Evolutionary conservation across 2,113 vertebrate species (phyloP), one percentile per base, ranked within the genome.

Genomic region (Mola mola): DNA sequence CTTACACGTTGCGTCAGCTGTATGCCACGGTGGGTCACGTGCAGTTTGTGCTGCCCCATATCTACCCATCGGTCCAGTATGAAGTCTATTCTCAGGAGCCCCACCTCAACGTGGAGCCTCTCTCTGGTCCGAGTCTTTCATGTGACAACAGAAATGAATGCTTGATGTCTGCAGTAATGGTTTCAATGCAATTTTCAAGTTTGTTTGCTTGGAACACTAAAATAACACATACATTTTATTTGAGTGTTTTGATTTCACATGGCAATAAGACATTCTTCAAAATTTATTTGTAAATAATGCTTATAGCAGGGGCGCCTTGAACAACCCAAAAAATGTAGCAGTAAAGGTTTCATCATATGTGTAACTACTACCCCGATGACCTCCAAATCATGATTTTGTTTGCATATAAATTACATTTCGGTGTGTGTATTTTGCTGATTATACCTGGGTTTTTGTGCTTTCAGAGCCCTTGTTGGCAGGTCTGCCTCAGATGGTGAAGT

Each of bases 61-160:
- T 99, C 66, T 95, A 96, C 77, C 97, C 97, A 0, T 90, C 94
- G 1, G 93, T 94, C 70, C 95, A 95, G 78, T 99, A 98, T 6
- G 95, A 97, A 12, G 95, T 98, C 11, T 99, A 98, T 66, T 98
- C 95, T 51, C 96, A 99, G 92, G 97, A 99, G 88, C 96, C 97
- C 3, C 96, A 98, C 84, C 94, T 99, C 57, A 95, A 84, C 1
- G 95, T 98, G 83, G 95, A 96, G 75, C 96, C 96, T 0, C 86
- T 96, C 77, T 92, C 93, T 81, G 96, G 97, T 98, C 86, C 73
- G 94, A 75, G 7, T 21, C 4, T 22, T 11, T 19, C 2, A 12
- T 20, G 8, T 25, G 9, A 36, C 15, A 5, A 0, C 2, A 34
- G 31, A 61, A 44, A 42, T 29, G 5, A 22, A 34, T 29, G 31